phyloP scores from a whole-genome alignment of 1,140 invertebrate species.

The Arion vulgaris region DNA sequence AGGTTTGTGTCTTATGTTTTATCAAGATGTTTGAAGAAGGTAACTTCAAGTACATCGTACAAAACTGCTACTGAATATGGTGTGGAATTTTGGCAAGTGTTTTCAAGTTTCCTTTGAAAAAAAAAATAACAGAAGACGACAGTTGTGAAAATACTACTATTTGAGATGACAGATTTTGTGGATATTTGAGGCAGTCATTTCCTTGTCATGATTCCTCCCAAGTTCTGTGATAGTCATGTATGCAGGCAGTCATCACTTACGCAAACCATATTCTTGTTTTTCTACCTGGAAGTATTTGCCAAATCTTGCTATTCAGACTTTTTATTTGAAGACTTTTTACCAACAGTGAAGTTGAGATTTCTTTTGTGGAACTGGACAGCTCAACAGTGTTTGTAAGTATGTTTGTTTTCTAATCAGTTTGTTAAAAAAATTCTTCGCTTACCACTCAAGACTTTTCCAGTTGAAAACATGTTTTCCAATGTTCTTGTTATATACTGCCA shows the following conservation, averaged over 20 bases:
- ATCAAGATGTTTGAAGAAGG: no score
- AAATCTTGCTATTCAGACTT: not conserved
- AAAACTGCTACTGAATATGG: no score
- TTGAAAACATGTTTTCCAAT: not conserved
- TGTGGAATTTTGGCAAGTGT: no score
- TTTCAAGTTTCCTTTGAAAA: no score
- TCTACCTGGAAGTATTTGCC: not conserved
- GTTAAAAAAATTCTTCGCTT: not conserved
- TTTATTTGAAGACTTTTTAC: not conserved
- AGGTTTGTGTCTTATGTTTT: no score
- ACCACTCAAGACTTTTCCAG: not conserved
- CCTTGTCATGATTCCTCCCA: not conserved
- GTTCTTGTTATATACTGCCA: no score
- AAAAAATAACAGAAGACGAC: no score
- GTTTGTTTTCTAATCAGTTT: not conserved
- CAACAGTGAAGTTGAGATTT: not conserved
- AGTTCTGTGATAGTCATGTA: not conserved
- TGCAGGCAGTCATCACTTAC: not conserved
- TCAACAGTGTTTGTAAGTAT: slow-evolving; percentile 1
- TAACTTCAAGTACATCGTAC: no score
- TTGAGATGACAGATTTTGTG: not conserved
- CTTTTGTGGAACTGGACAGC: not conserved
- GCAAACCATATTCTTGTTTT: not conserved
- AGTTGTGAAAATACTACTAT: no score
- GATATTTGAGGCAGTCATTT: not conserved